Evolutionary conservation across 64 coral and sea anemone genomes (phyloP), one percentile per base, ranked within the genome.

Genomic region (Pocillopora verrucosa): DNA sequence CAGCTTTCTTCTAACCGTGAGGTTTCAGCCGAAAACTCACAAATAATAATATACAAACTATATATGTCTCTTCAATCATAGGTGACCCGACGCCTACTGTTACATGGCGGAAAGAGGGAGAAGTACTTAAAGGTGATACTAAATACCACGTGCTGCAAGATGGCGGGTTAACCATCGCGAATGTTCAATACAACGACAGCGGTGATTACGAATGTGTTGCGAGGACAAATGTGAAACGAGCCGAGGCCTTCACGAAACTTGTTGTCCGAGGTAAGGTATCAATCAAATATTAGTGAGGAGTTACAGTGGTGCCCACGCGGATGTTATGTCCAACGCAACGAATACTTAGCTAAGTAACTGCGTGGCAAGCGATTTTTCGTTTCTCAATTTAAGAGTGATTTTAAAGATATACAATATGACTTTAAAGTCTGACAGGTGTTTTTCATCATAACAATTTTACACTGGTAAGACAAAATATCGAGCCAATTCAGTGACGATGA

Each of bases 141-240:
- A 86, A 77, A 77, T 80, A 92, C 63, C 1, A 22, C 20, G 76
- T 79, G 24, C 69, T 30, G n/a, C 65, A 26, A 11, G 68, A 82
- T 14, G 90, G 90, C 10, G 75, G 78, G 41, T 61, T 92, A 25
- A 87, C 73, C 6, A 87, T 92, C 10, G 61, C 34, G 61, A 65
- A 92, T 76, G 73, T 58, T 0, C 76, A 69, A 74, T 87, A 83
- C 77, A 77, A 92, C 6, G 90, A 92, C 25, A 80, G 76, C 5
- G 90, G 90, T 61, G 75, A 17, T 74, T 92, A 92, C 59, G 90
- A 92, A 60, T 92, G 90, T 73, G 76, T 80, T 0, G 83, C 83
- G 38, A 64, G 90, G 30, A 92, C 84, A 26, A 76, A 80, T 25
- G 25, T 86, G 37, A 65, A 57, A 30, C 41, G 70, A 38, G 83